A percentile compares a stretch with the other conserved stretches of the same genome.
Evolutionary conservation across 2,113 vertebrate genomes (phyloP).

Genomic region (Hypocryptadius cinnamomeus): DNA sequence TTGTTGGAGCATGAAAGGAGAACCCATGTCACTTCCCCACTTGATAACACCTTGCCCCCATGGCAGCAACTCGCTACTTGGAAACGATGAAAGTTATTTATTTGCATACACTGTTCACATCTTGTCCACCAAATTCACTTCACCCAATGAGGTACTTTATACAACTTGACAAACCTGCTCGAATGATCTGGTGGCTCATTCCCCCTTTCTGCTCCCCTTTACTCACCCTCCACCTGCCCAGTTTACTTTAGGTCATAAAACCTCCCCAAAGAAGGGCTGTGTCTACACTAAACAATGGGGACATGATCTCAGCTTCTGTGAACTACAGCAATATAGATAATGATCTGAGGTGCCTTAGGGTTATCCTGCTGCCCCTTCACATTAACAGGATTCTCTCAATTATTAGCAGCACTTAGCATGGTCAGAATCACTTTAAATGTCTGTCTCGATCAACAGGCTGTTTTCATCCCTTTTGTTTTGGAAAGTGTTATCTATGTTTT

Average conservation of each 20-base stretch:
- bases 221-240: background rate
- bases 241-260: background rate
- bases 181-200: fast-evolving
- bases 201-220: background rate
- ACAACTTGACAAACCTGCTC: background rate
- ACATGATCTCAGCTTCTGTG: background rate
- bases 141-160: fast-evolving
- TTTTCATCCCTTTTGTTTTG: background rate
- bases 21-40: background rate
- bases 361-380: background rate
- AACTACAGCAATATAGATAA: background rate
- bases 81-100: background rate
- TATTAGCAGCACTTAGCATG: background rate
- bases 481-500: background rate
- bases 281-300: background rate
- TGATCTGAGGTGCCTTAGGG: background rate
- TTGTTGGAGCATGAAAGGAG: background rate
- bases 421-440: background rate
- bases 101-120: background rate
- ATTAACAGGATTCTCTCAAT: background rate
- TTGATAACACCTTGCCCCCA: background rate
- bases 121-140: background rate
- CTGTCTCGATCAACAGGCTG: background rate
- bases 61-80: background rate
- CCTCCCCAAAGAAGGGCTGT: background rate